A percentile compares a stretch with the other conserved stretches of the same genome.
Conservation (phyloP, 2,888 invertebrate species). For the Temnothorax rugatulus region DNA sequence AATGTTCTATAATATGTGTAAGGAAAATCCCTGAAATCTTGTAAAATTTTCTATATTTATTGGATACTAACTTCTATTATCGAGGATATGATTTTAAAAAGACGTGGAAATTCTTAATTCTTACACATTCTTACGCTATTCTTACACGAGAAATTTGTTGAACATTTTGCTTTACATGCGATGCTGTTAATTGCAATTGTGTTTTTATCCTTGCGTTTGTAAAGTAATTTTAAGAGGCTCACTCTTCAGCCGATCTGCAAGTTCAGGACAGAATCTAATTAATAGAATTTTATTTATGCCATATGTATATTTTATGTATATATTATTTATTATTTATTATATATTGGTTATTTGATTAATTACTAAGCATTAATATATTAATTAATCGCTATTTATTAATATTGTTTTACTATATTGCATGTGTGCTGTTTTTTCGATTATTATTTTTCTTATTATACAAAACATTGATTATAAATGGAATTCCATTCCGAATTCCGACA, state of each 20-base stretch:
- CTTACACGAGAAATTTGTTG: neutral
- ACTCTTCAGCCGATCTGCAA: neutral
- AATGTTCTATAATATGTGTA: neutral
- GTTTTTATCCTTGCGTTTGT: neutral
- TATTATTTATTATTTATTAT: neutral
- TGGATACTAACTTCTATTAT: neutral
- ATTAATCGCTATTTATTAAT: neutral
- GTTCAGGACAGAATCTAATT: neutral
- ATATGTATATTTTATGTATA: neutral
- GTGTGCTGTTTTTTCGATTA: neutral
- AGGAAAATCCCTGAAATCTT: neutral
- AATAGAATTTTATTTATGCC: neutral
- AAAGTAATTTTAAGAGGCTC: neutral
- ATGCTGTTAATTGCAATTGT: neutral
- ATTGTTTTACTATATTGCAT: no score
- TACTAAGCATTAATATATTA: neutral
- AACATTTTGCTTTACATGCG: neutral
- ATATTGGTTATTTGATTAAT: neutral
- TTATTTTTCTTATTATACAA: neutral
- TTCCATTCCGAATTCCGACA: neutral
- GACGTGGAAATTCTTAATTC: neutral
- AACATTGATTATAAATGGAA: neutral
- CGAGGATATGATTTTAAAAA: neutral
- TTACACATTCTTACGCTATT: no score
- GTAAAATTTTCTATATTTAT: neutral